These are phyloP conservation scores for Malthinus flaveolus DNA, from an alignment of 2,888 invertebrate species.

Conservation along the genomic window DNA sequence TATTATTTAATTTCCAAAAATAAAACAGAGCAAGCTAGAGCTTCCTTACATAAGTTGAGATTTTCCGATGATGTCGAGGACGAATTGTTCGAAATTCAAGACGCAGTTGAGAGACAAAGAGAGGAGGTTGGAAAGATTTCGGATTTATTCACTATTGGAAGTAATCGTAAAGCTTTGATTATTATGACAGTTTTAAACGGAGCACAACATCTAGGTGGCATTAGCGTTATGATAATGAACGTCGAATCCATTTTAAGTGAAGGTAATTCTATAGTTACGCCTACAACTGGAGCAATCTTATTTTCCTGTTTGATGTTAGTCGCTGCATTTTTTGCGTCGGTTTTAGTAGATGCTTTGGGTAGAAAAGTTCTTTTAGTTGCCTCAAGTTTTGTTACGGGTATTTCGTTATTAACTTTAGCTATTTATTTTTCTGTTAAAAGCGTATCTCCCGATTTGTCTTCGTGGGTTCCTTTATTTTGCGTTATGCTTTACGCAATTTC, in stretches of 20 bases:
- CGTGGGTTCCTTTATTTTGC: conserved; percentile 48
- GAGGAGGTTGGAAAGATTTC: conserved; percentile 46
- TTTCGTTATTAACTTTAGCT: conserved; percentile 45
- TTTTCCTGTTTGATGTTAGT: conserved; percentile 17
- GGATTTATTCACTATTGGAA: conserved; percentile 18
- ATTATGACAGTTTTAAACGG: conserved; percentile 17
- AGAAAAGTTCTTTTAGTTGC: conserved; percentile 17
- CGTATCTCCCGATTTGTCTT: conserved; percentile 40
- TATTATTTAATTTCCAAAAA: conserved; percentile 52
- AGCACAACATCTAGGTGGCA: conserved; percentile 19
- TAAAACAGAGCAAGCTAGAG: conserved; percentile 52
- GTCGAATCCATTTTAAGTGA: conserved; percentile 20
- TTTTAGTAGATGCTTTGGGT: conserved; percentile 22
- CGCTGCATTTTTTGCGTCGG: conserved; percentile 10
- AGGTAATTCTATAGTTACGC: conserved; percentile 10
- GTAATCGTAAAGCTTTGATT: conserved; percentile 18
- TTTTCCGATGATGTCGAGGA: conserved; percentile 57
- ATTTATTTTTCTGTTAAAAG: conserved; percentile 47
- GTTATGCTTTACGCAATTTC: conserved; percentile 49
- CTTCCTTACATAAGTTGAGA: conserved; percentile 61
- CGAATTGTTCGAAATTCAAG: conserved; percentile 46
- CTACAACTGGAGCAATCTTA: conserved; percentile 13
- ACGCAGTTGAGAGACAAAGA: conserved; percentile 45
- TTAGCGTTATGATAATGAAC: conserved; percentile 21
- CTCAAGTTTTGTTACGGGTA: too few species aligned